phyloP scores from a whole-genome alignment of 2,113 vertebrate genomes.

The Lasiurus borealis region DNA sequence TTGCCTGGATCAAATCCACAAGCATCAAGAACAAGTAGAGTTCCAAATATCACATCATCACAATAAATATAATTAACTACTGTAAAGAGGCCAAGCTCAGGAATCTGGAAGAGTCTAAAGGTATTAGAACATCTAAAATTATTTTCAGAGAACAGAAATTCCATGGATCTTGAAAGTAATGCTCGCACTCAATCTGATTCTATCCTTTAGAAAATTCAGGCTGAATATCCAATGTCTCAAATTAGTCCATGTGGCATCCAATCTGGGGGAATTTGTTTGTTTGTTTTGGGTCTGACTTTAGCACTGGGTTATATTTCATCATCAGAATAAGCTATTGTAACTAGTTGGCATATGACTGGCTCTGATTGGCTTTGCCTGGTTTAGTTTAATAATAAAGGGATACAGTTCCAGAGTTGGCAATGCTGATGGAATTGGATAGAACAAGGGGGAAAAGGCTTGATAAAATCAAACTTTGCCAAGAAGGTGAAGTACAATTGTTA shows the following conservation, averaged over 20 bases:
- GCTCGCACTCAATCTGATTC: constrained; percentile 50
- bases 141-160: constrained; percentile 71
- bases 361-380: constrained; percentile 66
- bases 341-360: constrained; percentile 31
- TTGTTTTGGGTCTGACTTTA: constrained; percentile 80
- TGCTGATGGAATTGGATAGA: constrained; percentile 3
- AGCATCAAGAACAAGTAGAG: constrained; percentile 39
- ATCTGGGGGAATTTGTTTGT: constrained; percentile 66
- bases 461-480: constrained; percentile 59
- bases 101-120: constrained; percentile 47
- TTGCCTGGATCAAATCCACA: constrained; percentile 74
- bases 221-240: constrained; percentile 47
- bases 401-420: constrained; percentile 51
- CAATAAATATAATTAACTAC: constrained; percentile 77
- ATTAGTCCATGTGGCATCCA: constrained; percentile 31
- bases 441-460: constrained; percentile 6
- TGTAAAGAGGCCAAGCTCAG: constrained; percentile 27
- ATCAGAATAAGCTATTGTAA: constrained; percentile 75
- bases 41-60: constrained; percentile 70
- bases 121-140: constrained; percentile 12
- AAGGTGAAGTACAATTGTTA: constrained; percentile 31
- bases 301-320: constrained; percentile 71
- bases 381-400: constrained; percentile 75
- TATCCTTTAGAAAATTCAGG: constrained; percentile 51
- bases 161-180: constrained; percentile 54